Base-by-base conservation (phyloP, 1,140 invertebrate species). In the Oedothorax gibbosus region DNA sequence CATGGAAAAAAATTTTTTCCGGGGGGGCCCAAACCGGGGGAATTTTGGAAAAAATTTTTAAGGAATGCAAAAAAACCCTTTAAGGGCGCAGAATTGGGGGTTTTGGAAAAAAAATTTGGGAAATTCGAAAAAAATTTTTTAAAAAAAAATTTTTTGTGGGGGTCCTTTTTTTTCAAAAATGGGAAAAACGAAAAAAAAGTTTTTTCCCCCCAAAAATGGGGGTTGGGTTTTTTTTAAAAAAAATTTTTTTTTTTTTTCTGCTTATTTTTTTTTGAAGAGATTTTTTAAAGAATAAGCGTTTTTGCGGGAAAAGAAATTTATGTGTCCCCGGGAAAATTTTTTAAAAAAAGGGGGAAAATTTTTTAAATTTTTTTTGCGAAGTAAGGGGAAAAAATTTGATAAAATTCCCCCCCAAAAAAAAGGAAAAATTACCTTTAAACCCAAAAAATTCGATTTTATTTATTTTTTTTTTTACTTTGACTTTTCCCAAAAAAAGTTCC, bases 141-240 rank as follows among this genome's bases (percentile, higher is more conserved):
- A n/a, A 2, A 12, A 7, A 53, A 62, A 62, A 76, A 62, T 60
- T 60, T 62, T 20, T 73, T 73, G 64, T n/a, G n/a, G 49, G 15
- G 56, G 20, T 76, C 49, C 64, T 50, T 50, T n/a, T 50, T 10
- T 9, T n/a, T 8, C n/a, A n/a, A n/a, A 76, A 18, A n/a, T 11
- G 50, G 64, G 73, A 76, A 76, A 73, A 56, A 56, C 57, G 73
- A n/a, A n/a, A n/a, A n/a, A 76, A 76, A 76, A 76, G 56, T 60
- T 62, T 62, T 76, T 50, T 64, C 14, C n/a, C n/a, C n/a, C n/a
- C 15, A 76, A 21, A 76, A 76, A 60, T 62, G 64, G 60, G 51
- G 73, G 14, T 14, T n/a, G 49, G 14, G 51, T 20, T 18, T 73
- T 57, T 73, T 53, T 73, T 69, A n/a, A 69, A 69, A 35, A 50